Evolutionary conservation across 2,113 vertebrate species (phyloP).

Genomic region (Brachionichthys hirsutus): DNA sequence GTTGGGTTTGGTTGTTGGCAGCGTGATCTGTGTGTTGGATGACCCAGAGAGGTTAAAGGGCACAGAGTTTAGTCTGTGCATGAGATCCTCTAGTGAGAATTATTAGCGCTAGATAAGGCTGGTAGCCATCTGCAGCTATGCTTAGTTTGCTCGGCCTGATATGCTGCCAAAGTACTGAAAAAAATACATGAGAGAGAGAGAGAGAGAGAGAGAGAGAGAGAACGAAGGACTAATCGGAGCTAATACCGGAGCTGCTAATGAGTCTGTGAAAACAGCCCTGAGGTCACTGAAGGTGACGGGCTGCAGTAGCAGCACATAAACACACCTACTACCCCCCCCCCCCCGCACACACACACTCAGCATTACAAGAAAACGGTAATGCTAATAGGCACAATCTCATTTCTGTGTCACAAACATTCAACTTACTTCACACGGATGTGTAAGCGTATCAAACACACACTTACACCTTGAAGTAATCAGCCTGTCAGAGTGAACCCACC

Average conservation of each 20-base stretch:
- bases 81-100: conserved; percentile 58
- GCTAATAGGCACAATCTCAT: not conserved
- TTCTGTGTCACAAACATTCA: conserved; percentile 13
- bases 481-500: conserved; percentile 31
- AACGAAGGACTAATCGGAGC: conserved; percentile 28
- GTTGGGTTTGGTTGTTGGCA: not conserved
- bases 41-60: conserved; percentile 23
- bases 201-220: too few species aligned
- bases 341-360: not conserved
- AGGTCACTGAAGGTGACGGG: not conserved
- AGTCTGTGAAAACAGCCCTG: conserved; percentile 28
- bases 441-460: not conserved
- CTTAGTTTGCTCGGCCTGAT: conserved; percentile 51
- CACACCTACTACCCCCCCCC: conserved; percentile 1
- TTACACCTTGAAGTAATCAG: conserved; percentile 52
- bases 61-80: conserved; percentile 31
- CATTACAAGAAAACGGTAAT: not conserved
- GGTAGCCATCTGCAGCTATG: conserved; percentile 68
- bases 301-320: not conserved
- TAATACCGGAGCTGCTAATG: conserved; percentile 26
- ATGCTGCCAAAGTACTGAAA: conserved; percentile 67
- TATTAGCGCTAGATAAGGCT: conserved; percentile 69
- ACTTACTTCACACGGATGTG: not conserved
- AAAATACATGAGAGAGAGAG: conserved; percentile 34
- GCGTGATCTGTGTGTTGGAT: not conserved